These are phyloP conservation scores for Microchrysa polita DNA, from an alignment of 2,888 invertebrate species.

Conservation along the genomic window DNA sequence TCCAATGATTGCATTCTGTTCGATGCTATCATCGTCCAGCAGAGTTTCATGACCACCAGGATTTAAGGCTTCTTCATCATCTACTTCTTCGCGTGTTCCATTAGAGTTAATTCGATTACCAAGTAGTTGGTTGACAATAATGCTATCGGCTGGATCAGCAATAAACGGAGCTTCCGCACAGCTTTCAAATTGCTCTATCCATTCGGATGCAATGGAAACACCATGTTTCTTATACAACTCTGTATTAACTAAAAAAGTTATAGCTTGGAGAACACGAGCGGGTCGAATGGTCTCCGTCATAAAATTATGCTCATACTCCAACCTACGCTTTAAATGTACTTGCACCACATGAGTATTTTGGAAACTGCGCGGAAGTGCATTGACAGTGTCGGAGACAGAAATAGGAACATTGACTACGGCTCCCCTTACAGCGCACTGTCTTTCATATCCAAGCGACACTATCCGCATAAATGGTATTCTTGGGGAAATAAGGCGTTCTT, in stretches of 20 bases:
- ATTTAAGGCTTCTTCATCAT: conserved; percentile 43
- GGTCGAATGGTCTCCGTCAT: conserved; percentile 51
- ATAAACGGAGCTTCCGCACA: not conserved
- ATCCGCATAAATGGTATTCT: conserved; percentile 52
- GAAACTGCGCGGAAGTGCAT: conserved; percentile 47
- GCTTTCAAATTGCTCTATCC: too few relatives aligned
- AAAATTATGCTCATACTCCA: conserved; percentile 41
- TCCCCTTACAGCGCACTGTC: conserved; percentile 52
- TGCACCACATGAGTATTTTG: conserved; percentile 50
- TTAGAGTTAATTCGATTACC: too few relatives aligned
- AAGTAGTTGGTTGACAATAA: too few relatives aligned
- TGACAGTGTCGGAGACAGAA: conserved; percentile 48
- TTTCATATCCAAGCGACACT: conserved; percentile 49
- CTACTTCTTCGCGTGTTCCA: too few relatives aligned
- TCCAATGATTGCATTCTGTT: not conserved
- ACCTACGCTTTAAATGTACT: conserved; percentile 49
- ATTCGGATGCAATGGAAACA: too few relatives aligned
- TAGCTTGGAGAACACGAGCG: not conserved
- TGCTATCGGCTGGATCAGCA: too few relatives aligned
- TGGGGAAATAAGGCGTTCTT: conserved; percentile 50
- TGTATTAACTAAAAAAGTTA: conserved; percentile 47
- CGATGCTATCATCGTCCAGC: conserved; percentile 47
- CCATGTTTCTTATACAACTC: conserved; percentile 45
- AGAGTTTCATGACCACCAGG: conserved; percentile 51
- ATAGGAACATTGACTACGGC: conserved; percentile 51